phyloP scores from a whole-genome alignment of 2,113 vertebrate species.

The Elachura formosa region DNA sequence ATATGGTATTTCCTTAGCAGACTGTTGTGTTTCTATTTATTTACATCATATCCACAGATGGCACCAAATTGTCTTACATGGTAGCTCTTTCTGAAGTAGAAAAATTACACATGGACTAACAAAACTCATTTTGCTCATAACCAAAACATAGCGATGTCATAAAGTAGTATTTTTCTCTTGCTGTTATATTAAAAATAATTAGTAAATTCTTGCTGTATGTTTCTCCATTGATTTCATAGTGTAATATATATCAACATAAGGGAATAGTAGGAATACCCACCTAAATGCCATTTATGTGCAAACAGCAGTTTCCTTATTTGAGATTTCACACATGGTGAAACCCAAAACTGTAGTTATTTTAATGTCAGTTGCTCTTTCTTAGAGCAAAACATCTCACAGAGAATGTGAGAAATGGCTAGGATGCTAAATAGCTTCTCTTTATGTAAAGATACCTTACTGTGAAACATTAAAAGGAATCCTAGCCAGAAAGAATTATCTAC shows the following conservation, averaged over 20 bases:
- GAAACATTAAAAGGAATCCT: slow-evolving; percentile 10
- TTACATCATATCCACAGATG: not conserved
- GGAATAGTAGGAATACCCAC: not conserved
- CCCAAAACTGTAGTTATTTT: not conserved
- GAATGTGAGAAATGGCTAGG: not conserved
- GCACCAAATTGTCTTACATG: not conserved
- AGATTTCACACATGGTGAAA: not conserved
- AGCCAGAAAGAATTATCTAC: not conserved
- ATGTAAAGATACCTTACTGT: not conserved
- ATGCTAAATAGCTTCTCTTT: not conserved
- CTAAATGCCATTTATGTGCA: not conserved
- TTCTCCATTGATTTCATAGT: not conserved
- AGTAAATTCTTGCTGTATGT: not conserved
- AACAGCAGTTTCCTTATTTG: not conserved
- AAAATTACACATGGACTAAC: not conserved
- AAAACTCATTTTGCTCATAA: not conserved
- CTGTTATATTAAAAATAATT: not conserved
- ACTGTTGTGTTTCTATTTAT: not conserved
- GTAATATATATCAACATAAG: not conserved
- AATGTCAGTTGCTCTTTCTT: not conserved
- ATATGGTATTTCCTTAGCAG: not conserved
- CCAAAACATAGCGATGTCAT: not conserved
- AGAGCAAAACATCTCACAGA: not conserved
- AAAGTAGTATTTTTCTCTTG: not conserved
- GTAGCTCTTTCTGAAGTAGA: not conserved